These are phyloP conservation scores for Otolemur crassicaudatus DNA, from an alignment of 2,797 vertebrate species.

Conservation along the genomic window DNA sequence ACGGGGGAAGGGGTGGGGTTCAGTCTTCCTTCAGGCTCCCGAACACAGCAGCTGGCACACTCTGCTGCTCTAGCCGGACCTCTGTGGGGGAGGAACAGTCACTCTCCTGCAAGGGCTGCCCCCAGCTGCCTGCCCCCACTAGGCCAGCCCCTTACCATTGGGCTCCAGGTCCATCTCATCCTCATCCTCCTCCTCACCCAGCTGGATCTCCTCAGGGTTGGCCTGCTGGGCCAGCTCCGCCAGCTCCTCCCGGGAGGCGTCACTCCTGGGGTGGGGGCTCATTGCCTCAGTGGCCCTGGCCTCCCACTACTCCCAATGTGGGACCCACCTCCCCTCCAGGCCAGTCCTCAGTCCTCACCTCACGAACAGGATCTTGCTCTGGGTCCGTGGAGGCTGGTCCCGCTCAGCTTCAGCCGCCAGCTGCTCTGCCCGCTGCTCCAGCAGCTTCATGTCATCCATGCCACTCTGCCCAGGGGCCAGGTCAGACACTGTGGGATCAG, in stretches of 20 bases:
- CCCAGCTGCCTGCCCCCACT: rapidly evolving
- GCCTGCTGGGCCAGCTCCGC: slow-evolving; percentile 93
- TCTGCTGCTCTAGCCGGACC: slow-evolving; percentile 95
- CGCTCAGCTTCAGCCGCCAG: slow-evolving; percentile 93
- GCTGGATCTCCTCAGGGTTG: slow-evolving; percentile 96
- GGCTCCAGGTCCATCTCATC: slow-evolving; percentile 92
- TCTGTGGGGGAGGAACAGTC: slow-evolving; percentile 85
- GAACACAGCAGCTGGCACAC: slow-evolving; percentile 94
- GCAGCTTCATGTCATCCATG: slow-evolving; percentile 95
- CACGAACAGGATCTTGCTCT: slow-evolving; percentile 96
- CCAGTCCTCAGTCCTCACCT: slow-evolving; percentile 86
- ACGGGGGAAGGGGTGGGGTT: background rate
- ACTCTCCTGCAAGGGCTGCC: background rate
- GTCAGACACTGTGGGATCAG: slow-evolving; percentile 91
- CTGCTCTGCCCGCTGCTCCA: slow-evolving; percentile 95
- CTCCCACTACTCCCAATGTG: too few relatives aligned
- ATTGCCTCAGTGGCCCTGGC: background rate
- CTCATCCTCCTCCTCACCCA: slow-evolving; percentile 92
- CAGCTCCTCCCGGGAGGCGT: slow-evolving; percentile 93
- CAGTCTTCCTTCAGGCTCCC: slow-evolving; percentile 94
- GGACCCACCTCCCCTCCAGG: background rate
- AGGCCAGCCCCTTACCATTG: slow-evolving; percentile 88
- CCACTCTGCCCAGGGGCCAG: slow-evolving; percentile 93
- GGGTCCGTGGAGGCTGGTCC: slow-evolving; percentile 91
- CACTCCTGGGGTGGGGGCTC: slow-evolving; percentile 88